Evolutionary conservation across 2,797 vertebrate genomes (phyloP), one percentile per base, ranked within the genome.

Genomic region (Eospalax fontanierii): DNA sequence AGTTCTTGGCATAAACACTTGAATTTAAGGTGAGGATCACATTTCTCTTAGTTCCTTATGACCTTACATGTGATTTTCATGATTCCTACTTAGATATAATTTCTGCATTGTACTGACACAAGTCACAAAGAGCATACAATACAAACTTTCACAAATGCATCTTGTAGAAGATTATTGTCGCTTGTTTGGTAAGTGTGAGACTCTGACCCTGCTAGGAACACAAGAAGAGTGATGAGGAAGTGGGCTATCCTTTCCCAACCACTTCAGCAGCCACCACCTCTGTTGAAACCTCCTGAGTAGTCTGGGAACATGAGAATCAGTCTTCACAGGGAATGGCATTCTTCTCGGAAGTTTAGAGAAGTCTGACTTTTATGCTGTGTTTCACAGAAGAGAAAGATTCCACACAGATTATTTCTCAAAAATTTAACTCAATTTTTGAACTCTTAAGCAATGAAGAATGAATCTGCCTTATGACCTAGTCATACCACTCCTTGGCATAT

Each of bases 181-280:
- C 61, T 21, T 93, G 54, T 93, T 92, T 86, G 81, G 75, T 63
- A 43, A 63, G 43, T 91, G 65, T 40, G 12, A 91, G 65, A 85
- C 61, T 40, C 65, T 66, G 63, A 40, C 59, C 40, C 59, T 83
- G 28, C n/a, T 26, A 46, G 74, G 68, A 78, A 82, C 57, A n/a
- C 38, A 22, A 54, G 46, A 76, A 94, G 40, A 86, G 21, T 11
- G 63, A 68, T 66, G 85, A 88, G 59, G 46, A 68, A 22, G 21
- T 82, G 33, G 35, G 30, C 28, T 19, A 6, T 54, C 30, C 26
- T 84, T 4, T 68, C 83, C 76, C 15, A 33, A 1, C 28, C 24
- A 54, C 14, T 54, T 54, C 14, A 54, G 14, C 50, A 54, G 14
- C 50, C 50, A 54, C 50, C 12, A 28, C 16, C 26, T 90, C 70